These are phyloP conservation scores for Onychomys arenicola DNA, from an alignment of 2,797 vertebrate genomes.

Conservation along the genomic window DNA sequence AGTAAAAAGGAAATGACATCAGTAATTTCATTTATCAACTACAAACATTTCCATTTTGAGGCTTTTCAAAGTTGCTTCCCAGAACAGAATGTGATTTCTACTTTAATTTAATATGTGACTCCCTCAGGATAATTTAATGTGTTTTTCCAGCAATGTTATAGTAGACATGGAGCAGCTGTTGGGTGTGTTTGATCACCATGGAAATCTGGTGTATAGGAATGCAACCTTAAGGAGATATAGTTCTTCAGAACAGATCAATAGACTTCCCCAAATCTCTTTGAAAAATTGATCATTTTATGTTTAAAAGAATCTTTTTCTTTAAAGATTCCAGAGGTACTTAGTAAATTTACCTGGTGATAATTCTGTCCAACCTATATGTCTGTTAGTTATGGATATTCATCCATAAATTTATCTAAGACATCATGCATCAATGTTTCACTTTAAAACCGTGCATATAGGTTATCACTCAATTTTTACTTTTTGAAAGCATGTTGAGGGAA, in stretches of 20 bases:
- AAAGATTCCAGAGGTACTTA: neutral
- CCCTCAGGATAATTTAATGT: slow-evolving; percentile 60
- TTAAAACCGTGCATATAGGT: neutral
- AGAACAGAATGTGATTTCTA: slow-evolving; percentile 69
- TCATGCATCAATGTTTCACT: neutral
- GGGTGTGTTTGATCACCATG: slow-evolving; percentile 68
- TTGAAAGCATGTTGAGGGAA: neutral
- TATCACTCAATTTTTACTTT: slow-evolving; percentile 5
- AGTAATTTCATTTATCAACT: slow-evolving; percentile 58
- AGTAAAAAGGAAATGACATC: slow-evolving; percentile 44
- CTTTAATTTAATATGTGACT: slow-evolving; percentile 69
- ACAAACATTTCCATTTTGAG: neutral
- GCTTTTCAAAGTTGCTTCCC: slow-evolving; percentile 61
- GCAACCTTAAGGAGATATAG: slow-evolving; percentile 57
- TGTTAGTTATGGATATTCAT: neutral
- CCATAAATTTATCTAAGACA: neutral
- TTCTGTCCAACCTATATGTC: neutral
- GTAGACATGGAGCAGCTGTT: slow-evolving; percentile 78
- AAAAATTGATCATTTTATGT: slow-evolving; percentile 47
- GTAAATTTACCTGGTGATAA: neutral
- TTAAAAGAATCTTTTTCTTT: slow-evolving; percentile 40
- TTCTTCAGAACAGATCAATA: slow-evolving; percentile 37
- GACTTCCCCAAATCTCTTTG: slow-evolving; percentile 51
- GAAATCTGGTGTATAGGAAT: slow-evolving; percentile 20
- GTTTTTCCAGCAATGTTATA: slow-evolving; percentile 53